Evolutionary conservation across 2,888 invertebrate genomes (phyloP).

Genomic region (Platycheirus rosarum): DNA sequence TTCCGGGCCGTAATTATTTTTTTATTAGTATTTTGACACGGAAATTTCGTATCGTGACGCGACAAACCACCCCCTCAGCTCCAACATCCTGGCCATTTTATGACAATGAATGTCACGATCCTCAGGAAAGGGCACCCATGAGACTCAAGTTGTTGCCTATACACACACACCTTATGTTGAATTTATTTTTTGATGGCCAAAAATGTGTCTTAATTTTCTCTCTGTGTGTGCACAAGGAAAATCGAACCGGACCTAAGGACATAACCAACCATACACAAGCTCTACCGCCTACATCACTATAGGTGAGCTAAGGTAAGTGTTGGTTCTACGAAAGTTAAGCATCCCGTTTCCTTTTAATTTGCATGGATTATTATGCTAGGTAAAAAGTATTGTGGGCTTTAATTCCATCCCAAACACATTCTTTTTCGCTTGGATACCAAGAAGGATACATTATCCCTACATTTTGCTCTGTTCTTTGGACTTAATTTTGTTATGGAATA

Average conservation of each 20-base stretch:
- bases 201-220: conserved; percentile 57
- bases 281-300: neutral
- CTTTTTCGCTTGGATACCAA: conserved; percentile 36
- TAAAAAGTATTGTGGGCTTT: conserved; percentile 35
- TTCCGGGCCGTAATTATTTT: conserved; percentile 62
- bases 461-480: conserved; percentile 15
- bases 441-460: conserved; percentile 46
- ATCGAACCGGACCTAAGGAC: conserved; percentile 49
- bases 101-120: conserved; percentile 66
- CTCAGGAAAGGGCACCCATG: conserved; percentile 27
- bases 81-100: conserved; percentile 19
- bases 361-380: conserved; percentile 59
- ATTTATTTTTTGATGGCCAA: conserved; percentile 36
- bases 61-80: neutral
- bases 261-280: conserved; percentile 16
- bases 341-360: conserved; percentile 69
- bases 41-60: conserved; percentile 37
- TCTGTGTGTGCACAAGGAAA: conserved; percentile 22
- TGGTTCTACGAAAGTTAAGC: conserved; percentile 62
- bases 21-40: conserved; percentile 66
- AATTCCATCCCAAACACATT: too few relatives aligned
- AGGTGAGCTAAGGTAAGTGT: conserved; percentile 13
- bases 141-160: conserved; percentile 4
- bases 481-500: conserved; percentile 9
- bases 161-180: conserved; percentile 1